Evolutionary conservation across 2,113 vertebrate genomes (phyloP).

Genomic region (Pitta sordida): DNA sequence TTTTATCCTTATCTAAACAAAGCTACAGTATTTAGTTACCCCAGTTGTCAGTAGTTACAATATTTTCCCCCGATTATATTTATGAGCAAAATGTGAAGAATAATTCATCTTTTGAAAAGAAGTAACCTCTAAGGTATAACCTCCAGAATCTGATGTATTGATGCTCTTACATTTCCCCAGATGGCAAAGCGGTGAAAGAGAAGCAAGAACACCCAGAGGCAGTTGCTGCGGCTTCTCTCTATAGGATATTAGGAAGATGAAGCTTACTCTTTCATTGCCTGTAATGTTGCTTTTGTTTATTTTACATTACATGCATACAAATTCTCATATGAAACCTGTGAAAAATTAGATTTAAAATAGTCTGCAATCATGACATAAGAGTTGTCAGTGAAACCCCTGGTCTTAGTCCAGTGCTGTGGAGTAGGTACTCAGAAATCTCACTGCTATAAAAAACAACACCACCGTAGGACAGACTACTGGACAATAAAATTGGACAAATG

Average conservation of each 20-base stretch:
- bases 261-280: not conserved
- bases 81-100: slow-evolving; percentile 39
- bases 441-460: not conserved
- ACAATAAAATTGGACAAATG: not conserved
- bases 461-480: not conserved
- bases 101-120: slow-evolving; percentile 50
- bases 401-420: not conserved
- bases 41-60: not conserved
- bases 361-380: not conserved
- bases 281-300: not conserved
- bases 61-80: slow-evolving; percentile 52
- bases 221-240: not conserved
- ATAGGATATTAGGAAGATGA: slow-evolving; percentile 15
- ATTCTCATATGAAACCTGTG: not conserved
- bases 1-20: slow-evolving; percentile 36
- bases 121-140: slow-evolving; percentile 56
- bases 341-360: slow-evolving; percentile 1
- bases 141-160: slow-evolving; percentile 41
- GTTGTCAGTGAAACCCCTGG: not conserved
- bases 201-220: slow-evolving; percentile 56
- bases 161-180: slow-evolving; percentile 59
- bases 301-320: not conserved
- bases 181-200: slow-evolving; percentile 56
- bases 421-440: not conserved
- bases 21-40: not conserved